Conservation (phyloP, 2,888 invertebrate genomes). For the Cerceris rybyensis region DNA sequence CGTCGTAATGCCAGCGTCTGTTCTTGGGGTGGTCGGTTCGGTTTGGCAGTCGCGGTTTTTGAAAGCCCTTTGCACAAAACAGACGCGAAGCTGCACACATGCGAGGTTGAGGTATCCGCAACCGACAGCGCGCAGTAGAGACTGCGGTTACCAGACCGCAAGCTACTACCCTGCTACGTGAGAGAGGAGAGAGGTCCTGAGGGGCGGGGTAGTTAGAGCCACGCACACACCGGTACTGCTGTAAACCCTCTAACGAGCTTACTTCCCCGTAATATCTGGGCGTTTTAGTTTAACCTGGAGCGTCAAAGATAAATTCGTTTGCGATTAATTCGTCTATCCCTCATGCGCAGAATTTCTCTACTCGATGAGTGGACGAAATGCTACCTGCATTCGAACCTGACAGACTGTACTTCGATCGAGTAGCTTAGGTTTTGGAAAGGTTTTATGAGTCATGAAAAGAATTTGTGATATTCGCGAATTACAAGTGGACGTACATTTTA, state of each 20-base stretch:
- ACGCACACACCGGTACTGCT: constrained; percentile 59
- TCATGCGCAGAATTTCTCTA: constrained; percentile 57
- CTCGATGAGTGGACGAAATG: constrained; percentile 10
- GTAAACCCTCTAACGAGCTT: constrained; percentile 80
- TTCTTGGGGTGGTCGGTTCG: constrained; percentile 61
- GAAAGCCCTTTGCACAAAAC: constrained; percentile 75
- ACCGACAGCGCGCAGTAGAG: constrained; percentile 76
- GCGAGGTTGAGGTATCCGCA: constrained; percentile 71
- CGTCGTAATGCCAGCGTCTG: constrained; percentile 56
- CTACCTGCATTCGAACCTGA: too few species aligned
- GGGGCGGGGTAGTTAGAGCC: constrained; percentile 40
- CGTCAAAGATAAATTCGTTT: constrained; percentile 77
- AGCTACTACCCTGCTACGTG: constrained; percentile 75
- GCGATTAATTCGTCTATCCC: constrained; percentile 74
- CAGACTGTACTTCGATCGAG: too few species aligned
- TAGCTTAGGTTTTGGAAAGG: too few species aligned
- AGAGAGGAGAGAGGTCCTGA: constrained; percentile 55
- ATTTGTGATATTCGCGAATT: too few species aligned
- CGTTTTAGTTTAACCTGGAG: constrained; percentile 76
- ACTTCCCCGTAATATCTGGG: constrained; percentile 78
- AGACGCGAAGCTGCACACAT: constrained; percentile 68
- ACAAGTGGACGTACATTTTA: too few species aligned
- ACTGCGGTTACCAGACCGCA: constrained; percentile 79
- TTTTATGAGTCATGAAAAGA: too few species aligned
- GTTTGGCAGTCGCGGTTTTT: constrained; percentile 76